These are phyloP conservation scores for Carcina quercana DNA, from an alignment of 2,888 invertebrate genomes.

Conservation along the genomic window DNA sequence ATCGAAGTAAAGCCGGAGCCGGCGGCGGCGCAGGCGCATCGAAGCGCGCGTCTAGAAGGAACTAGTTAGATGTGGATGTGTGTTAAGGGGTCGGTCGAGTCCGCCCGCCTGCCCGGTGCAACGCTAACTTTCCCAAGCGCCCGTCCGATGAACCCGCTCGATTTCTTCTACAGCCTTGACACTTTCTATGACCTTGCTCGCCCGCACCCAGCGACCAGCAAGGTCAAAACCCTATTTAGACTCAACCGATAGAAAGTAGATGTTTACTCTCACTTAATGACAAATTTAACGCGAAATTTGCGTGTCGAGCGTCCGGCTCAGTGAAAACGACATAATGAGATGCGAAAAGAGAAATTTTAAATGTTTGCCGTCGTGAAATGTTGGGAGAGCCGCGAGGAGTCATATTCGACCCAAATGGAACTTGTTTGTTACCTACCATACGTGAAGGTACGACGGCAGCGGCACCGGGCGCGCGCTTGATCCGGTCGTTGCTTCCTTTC, in stretches of 20 bases:
- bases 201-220: slow-evolving; percentile 52
- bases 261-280: slow-evolving; percentile 64
- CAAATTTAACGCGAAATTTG: slow-evolving; percentile 56
- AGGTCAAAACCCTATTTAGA: slow-evolving; percentile 31
- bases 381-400: slow-evolving; percentile 61
- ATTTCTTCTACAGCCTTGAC: slow-evolving; percentile 72
- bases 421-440: slow-evolving; percentile 58
- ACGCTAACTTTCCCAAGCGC: slow-evolving; percentile 67
- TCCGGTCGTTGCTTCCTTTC: slow-evolving; percentile 30
- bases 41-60: slow-evolving; percentile 38
- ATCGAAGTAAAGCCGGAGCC: slow-evolving; percentile 36
- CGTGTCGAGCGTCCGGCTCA: slow-evolving; percentile 48
- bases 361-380: slow-evolving; percentile 66
- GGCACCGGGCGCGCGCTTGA: slow-evolving; percentile 30
- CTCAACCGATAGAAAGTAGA: slow-evolving; percentile 52
- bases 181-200: slow-evolving; percentile 68
- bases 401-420: slow-evolving; percentile 62
- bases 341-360: slow-evolving; percentile 73
- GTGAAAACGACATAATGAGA: slow-evolving; percentile 71
- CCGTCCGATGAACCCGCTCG: slow-evolving; percentile 60
- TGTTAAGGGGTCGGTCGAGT: slow-evolving; percentile 60
- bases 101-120: no score
- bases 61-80: slow-evolving; percentile 57
- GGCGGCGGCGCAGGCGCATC: slow-evolving; percentile 23
- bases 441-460: no score